Conservation (phyloP, 2,113 vertebrate genomes). For the Strigops habroptila region DNA sequence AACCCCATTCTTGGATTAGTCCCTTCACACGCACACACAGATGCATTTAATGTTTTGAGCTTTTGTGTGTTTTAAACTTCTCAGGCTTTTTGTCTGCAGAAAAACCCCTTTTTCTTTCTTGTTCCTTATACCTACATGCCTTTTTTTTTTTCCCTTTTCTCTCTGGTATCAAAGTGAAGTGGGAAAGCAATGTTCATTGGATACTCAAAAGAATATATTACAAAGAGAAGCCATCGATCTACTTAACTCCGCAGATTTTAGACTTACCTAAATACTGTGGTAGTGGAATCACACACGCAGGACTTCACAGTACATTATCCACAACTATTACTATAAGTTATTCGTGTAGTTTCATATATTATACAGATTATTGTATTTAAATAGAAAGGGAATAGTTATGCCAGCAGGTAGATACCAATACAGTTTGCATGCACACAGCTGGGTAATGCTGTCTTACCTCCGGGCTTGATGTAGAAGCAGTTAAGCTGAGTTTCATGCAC, state of each 20-base stretch:
- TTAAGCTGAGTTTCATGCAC: conserved; percentile 87
- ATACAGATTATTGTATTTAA: neutral
- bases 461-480: conserved; percentile 83
- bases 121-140: neutral
- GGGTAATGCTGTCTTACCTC: conserved; percentile 82
- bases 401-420: neutral
- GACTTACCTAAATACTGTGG: neutral
- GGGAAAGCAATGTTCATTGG: neutral
- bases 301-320: neutral
- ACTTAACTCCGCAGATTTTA: neutral
- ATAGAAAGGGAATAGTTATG: neutral
- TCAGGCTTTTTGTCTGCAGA: neutral
- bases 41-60: neutral
- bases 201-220: neutral
- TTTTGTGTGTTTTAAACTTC: neutral
- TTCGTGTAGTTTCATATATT: neutral
- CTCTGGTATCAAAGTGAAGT: neutral
- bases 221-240: neutral
- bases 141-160: neutral
- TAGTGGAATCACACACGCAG: neutral
- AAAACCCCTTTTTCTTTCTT: neutral
- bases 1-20: neutral
- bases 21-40: neutral
- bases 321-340: neutral
- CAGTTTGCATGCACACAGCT: neutral